These are phyloP conservation scores for Acromyrmex charruanus DNA, from an alignment of 1,140 invertebrate genomes.

Conservation along the genomic window DNA sequence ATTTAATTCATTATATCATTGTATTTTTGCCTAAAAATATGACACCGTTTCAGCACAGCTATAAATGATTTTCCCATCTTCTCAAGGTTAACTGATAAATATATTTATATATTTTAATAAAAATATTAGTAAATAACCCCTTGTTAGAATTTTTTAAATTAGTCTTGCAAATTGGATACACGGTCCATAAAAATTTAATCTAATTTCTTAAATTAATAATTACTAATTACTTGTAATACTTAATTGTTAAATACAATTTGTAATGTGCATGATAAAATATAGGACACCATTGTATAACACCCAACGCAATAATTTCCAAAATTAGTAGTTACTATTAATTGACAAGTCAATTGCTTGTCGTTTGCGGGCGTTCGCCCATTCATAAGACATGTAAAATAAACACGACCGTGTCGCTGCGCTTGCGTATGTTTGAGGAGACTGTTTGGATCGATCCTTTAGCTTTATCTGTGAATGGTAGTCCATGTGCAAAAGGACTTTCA, in stretches of 20 bases:
- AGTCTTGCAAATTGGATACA: neutral
- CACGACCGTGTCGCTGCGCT: slow-evolving; percentile 69
- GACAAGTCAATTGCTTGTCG: slow-evolving; percentile 52
- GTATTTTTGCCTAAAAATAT: too few relatives aligned
- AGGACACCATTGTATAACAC: neutral
- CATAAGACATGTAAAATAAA: slow-evolving; percentile 82
- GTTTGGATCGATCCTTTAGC: slow-evolving; percentile 81
- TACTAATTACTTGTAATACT: neutral
- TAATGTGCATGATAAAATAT: neutral
- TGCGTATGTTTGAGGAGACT: slow-evolving; percentile 71
- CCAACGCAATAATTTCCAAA: slow-evolving; percentile 2
- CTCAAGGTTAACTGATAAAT: neutral
- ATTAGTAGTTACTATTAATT: slow-evolving; percentile 30
- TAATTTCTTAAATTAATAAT: neutral
- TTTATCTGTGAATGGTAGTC: slow-evolving; percentile 73
- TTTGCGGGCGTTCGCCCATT: slow-evolving; percentile 67
- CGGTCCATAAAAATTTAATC: neutral
- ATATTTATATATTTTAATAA: neutral
- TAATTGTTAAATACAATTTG: slow-evolving; percentile 4
- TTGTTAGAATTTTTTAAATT: neutral
- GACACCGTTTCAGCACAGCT: too few relatives aligned
- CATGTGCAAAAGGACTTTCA: slow-evolving; percentile 56
- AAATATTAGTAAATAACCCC: neutral
- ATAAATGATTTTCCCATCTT: too few relatives aligned
- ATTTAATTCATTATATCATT: too few relatives aligned